Conservation (phyloP, 2,797 vertebrate species). For the Heteromormyrus szaboi region DNA sequence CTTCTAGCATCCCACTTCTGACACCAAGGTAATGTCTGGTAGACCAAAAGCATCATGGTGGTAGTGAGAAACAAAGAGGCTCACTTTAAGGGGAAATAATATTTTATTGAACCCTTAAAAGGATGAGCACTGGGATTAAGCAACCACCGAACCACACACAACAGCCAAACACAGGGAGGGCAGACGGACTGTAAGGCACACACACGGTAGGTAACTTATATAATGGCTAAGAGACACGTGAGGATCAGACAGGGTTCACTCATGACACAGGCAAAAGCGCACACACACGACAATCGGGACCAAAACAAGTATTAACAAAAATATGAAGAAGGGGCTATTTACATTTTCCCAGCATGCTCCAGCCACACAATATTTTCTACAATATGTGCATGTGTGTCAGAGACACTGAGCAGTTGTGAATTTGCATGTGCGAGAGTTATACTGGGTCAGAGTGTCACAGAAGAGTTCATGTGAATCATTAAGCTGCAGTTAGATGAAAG, state of each 20-base stretch:
- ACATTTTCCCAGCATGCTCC: neutral
- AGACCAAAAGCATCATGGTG: neutral
- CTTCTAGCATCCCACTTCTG: neutral
- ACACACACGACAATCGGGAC: neutral
- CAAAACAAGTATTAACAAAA: neutral
- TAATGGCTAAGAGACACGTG: neutral
- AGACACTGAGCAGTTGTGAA: neutral
- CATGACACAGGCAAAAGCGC: neutral
- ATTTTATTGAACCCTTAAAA: neutral
- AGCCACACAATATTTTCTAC: neutral
- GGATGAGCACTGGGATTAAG: neutral
- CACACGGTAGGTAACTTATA: neutral
- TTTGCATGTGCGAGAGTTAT: neutral
- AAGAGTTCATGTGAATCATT: neutral
- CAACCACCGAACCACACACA: neutral
- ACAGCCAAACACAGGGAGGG: neutral
- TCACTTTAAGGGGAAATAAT: neutral
- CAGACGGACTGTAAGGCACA: neutral
- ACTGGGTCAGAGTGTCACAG: neutral
- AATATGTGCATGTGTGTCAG: neutral
- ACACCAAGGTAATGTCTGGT: neutral
- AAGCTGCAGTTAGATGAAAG: neutral
- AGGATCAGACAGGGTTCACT: neutral
- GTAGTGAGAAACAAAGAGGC: neutral
- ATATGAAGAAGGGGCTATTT: neutral